phyloP scores from a whole-genome alignment of 2,797 vertebrate genomes.

The Phataginus tetradactyla region DNA sequence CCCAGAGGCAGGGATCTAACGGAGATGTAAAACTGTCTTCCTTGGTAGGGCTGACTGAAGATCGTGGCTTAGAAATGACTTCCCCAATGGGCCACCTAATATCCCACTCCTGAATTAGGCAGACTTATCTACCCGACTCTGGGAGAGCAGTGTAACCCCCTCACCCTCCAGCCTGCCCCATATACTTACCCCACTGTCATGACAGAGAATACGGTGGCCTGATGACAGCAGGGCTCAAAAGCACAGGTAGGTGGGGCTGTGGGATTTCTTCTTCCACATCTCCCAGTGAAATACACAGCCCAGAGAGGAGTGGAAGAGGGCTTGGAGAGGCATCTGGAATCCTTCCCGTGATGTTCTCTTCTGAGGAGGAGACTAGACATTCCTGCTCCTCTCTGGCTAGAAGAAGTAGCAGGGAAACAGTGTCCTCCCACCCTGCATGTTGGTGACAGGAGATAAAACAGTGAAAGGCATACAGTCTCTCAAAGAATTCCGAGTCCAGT shows the following conservation, averaged over 20 bases:
- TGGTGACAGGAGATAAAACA: not conserved
- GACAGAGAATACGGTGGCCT: not conserved
- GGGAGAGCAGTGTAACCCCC: not conserved
- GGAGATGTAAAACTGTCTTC: not conserved
- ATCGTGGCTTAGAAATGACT: not conserved
- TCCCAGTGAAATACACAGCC: not conserved
- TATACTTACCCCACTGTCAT: accelerated
- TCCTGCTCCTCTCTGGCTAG: not conserved
- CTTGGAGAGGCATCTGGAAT: not conserved
- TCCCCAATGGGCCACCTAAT: not conserved
- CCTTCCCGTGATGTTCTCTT: not conserved
- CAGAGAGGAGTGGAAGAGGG: not conserved
- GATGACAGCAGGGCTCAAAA: not conserved
- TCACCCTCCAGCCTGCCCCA: not conserved
- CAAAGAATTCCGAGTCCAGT: not conserved
- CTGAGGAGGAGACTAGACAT: not conserved
- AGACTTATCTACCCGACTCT: not conserved
- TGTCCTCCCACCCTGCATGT: not conserved
- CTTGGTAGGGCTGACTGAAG: not conserved
- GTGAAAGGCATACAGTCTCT: not conserved
- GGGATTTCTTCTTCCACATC: not conserved
- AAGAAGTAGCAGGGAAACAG: not conserved
- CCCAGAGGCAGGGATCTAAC: not conserved
- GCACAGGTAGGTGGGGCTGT: not conserved
- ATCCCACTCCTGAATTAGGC: not conserved